Conservation (phyloP, 1,140 invertebrate species). For the Bombus breviceps region DNA sequence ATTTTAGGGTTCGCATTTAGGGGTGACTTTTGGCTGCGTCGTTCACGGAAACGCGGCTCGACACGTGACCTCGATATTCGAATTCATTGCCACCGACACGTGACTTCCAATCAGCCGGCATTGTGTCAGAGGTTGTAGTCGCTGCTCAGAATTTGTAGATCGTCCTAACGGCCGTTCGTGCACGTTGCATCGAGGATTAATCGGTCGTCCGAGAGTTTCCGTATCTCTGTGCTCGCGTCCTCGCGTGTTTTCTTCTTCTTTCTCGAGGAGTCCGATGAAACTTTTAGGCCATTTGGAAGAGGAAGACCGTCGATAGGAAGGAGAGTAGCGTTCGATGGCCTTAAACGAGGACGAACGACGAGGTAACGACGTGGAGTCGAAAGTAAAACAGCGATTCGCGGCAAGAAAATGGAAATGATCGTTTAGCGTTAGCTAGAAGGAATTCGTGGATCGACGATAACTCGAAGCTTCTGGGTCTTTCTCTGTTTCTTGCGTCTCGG, state of each 20-base stretch:
- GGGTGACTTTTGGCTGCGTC: conserved; percentile 62
- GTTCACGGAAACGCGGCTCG: conserved; percentile 63
- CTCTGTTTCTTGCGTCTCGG: conserved; percentile 22
- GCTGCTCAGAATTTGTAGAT: conserved; percentile 41
- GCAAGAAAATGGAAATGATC: too few species aligned
- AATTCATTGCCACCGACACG: conserved; percentile 73
- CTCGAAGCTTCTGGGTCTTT: conserved; percentile 34
- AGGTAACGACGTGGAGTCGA: background rate
- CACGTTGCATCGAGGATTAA: conserved; percentile 4
- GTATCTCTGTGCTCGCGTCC: background rate
- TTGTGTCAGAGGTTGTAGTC: conserved; percentile 55
- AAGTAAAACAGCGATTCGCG: background rate
- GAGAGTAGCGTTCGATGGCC: too few species aligned
- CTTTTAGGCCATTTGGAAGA: background rate
- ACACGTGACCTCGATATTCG: conserved; percentile 71
- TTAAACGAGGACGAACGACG: too few species aligned
- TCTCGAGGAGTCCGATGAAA: too few species aligned
- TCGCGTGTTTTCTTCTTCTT: too few species aligned
- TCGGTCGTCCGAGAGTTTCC: background rate
- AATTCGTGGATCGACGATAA: too few species aligned
- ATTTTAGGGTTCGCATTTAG: conserved; percentile 4
- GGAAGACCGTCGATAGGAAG: too few species aligned
- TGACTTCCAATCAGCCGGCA: conserved; percentile 72
- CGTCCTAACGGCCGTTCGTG: background rate
- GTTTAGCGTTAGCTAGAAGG: too few species aligned